These are phyloP conservation scores for Hydrotaea cyrtoneurina DNA, from an alignment of 2,888 invertebrate species.

Conservation along the genomic window DNA sequence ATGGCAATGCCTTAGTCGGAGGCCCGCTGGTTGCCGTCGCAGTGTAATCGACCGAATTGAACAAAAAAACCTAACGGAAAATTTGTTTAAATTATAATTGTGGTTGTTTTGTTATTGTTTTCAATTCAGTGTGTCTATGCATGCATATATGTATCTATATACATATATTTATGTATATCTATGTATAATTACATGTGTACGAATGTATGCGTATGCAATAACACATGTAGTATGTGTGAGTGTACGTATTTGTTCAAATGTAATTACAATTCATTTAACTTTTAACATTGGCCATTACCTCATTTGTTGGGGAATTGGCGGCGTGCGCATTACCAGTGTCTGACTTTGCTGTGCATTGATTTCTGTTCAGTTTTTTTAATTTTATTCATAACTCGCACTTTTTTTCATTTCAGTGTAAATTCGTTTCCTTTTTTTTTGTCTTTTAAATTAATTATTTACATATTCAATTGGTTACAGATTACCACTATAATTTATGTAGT, in stretches of 20 bases:
- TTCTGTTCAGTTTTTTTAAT: background rate
- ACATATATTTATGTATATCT: too few species aligned
- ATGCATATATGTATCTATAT: too few species aligned
- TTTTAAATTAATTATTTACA: conserved; percentile 5
- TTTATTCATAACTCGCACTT: conserved; percentile 12
- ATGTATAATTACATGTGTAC: too few species aligned
- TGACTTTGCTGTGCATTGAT: background rate
- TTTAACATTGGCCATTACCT: background rate
- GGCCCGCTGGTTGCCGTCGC: too few species aligned
- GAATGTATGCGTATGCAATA: too few species aligned
- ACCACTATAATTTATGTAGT: background rate
- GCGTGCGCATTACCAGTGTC: too few species aligned
- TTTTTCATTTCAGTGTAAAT: background rate
- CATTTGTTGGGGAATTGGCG: background rate
- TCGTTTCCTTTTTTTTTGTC: background rate
- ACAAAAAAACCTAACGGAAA: too few species aligned
- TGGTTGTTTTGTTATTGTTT: too few species aligned
- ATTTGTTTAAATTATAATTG: too few species aligned
- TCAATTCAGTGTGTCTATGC: too few species aligned
- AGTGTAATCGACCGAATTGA: too few species aligned
- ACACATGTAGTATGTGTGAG: background rate
- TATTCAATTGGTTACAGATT: background rate
- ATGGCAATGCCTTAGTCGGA: too few species aligned
- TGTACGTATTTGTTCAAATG: background rate
- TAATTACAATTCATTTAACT: conserved; percentile 18